Evolutionary conservation across 2,888 invertebrate genomes (phyloP), one percentile per base, ranked within the genome.

Genomic region (Apantesis nais): DNA sequence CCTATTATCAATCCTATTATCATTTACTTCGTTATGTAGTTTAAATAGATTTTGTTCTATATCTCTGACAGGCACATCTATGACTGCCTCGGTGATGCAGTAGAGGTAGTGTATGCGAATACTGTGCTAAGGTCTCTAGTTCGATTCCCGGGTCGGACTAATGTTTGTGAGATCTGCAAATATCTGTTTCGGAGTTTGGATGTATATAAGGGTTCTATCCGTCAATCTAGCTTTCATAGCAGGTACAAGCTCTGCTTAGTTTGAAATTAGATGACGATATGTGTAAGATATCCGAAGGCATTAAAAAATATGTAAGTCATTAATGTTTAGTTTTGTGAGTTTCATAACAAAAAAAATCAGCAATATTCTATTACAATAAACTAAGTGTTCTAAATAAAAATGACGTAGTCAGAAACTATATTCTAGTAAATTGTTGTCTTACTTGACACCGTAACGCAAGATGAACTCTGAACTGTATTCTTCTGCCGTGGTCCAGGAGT

Each of bases 401-500:
- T 22, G 22, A 48, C 3, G 22, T 9, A 48, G 8, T 48, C 48
- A 19, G 22, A 48, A 48, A n/a, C 22, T 22, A 2, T 52, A 62
- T 39, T 39, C 22, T 11, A 19, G 0, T 14, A 52, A 65, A n/a
- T 29, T 2, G 16, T 2, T 39, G 25, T 34, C 93, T 76, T 85
- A 94, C 94, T 93, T 94, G 82, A 94, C 96, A 75, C 97, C 97
- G 89, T 97, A 97, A 89, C 97, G 96, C 88, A 97, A 95, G 83
- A 97, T 97, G 86, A 96, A 97, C 87, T 98, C 97, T 0, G 97
- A 96, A 85, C 97, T 97, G 87, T 97, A 97, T 90, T 98, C 97
- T 89, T 97, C 97, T 39, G 96, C 97, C 52, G 96, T 97, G 72
- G 97, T 97, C 97, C 97, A 97, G 16, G 97, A 97, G 86, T 98